Base-by-base conservation (phyloP, 1,140 invertebrate species). In the Babylonia areolata region DNA sequence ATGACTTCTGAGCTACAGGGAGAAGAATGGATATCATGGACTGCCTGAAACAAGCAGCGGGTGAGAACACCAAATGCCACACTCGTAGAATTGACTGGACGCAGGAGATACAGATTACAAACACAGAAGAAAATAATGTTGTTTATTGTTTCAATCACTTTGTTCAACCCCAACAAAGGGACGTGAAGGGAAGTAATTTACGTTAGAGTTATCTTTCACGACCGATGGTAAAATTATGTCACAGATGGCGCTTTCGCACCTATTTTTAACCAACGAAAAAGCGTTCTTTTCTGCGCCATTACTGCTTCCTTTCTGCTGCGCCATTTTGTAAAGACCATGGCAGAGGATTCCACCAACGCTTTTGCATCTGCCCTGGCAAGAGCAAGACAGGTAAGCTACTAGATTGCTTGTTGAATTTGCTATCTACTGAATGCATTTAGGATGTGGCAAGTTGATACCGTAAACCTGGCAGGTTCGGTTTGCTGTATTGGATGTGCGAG, bases 311-410 rank as follows among this genome's bases (percentile, higher is more conserved):
- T 87, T 88, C 75, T 73, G 51, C 84, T 84, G 87, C 90, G 89
- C 89, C 89, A 90, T 91, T 88, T 90, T 91, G 85, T 54, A 86
- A 83, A 80, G 88, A 90, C 86, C 88, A 91, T 91, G 90, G 90
- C 90, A 87, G 88, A 90, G 82, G 84, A 86, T 58, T 86, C 87
- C 85, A 88, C 87, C 88, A 90, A 90, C 87, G 91, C 93, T 82
- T 93, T 93, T 90, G 92, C 93, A 88, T 92, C 92, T 88, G 93
- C 93, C 88, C 91, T 93, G 86, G 93, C 93, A 86, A 88, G 93
- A 86, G 93, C 93, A 86, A 92, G 90, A 93, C 93, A 93, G 93
- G 93, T 93, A 84, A 28, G 33, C 17, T 15, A 28, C 35, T 64
- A 23, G 80, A 46, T 75, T 23, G 69, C 23, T 40, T 28, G 33